Conservation (phyloP, 92 coral and sea anemone genomes). For the Umimayanthus kanabou region DNA sequence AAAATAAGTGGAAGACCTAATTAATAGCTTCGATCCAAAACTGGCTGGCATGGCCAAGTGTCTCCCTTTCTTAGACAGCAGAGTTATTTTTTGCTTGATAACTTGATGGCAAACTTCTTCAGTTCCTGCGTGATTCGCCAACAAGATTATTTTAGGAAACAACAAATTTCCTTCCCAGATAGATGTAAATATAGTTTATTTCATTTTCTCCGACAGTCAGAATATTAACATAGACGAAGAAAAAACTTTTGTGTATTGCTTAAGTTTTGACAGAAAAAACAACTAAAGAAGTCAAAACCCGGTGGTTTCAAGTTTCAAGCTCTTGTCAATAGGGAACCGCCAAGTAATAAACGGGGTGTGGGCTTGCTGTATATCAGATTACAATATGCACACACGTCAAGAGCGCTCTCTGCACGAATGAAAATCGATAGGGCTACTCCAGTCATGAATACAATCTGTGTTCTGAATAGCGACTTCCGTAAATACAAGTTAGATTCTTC, state of each 20-base stretch:
- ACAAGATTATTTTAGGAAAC: slow-evolving; percentile 32
- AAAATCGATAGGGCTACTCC: slow-evolving; percentile 35
- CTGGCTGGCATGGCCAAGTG: not conserved
- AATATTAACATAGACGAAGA: slow-evolving; percentile 21
- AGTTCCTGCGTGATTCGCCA: slow-evolving; percentile 7
- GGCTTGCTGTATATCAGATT: slow-evolving; percentile 14
- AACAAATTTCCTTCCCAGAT: slow-evolving; percentile 24
- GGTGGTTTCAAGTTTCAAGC: slow-evolving; percentile 36
- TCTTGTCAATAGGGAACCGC: slow-evolving; percentile 23
- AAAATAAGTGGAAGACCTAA: slow-evolving; percentile 6
- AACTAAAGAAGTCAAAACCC: not conserved
- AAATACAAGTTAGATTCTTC: not conserved
- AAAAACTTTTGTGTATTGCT: slow-evolving; percentile 16
- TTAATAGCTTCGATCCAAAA: slow-evolving; percentile 33
- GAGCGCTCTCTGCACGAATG: slow-evolving; percentile 18
- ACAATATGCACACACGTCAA: slow-evolving; percentile 18
- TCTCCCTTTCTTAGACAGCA: slow-evolving; percentile 26
- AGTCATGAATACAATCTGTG: slow-evolving; percentile 8
- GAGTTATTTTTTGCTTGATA: slow-evolving; percentile 23
- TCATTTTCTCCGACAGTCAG: slow-evolving; percentile 25
- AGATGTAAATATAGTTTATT: slow-evolving; percentile 23
- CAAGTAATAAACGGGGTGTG: slow-evolving; percentile 21
- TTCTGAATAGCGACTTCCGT: slow-evolving; percentile 21
- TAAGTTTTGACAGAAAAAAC: slow-evolving; percentile 21
- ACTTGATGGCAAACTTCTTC: slow-evolving; percentile 1